phyloP scores from a whole-genome alignment of 2,113 vertebrate species.

The Oreamnos americanus region DNA sequence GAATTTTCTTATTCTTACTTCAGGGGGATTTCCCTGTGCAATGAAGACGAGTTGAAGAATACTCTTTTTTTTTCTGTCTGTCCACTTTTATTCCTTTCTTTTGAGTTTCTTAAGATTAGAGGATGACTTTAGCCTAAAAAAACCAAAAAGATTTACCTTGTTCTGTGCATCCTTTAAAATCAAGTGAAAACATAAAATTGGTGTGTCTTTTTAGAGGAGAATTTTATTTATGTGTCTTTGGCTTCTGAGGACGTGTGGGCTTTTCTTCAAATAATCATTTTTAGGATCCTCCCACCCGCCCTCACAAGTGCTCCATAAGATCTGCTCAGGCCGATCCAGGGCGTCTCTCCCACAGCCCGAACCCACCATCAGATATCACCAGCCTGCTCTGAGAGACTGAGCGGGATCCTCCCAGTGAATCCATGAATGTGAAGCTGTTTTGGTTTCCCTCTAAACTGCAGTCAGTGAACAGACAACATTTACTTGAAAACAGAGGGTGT shows the following conservation, averaged over 20 bases:
- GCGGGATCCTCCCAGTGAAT: neutral
- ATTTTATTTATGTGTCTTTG: neutral
- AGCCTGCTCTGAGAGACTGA: neutral
- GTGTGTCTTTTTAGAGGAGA: neutral
- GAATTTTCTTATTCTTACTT: slow-evolving; percentile 41
- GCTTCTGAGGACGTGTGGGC: neutral
- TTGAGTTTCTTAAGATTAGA: neutral
- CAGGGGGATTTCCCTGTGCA: slow-evolving; percentile 31
- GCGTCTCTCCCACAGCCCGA: neutral
- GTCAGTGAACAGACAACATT: neutral
- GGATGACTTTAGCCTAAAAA: neutral
- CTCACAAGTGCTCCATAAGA: neutral
- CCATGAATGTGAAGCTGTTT: neutral
- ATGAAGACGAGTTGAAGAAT: slow-evolving; percentile 48
- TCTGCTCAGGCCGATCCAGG: neutral
- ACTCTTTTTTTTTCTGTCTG: neutral
- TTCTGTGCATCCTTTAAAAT: neutral
- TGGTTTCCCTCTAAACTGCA: neutral
- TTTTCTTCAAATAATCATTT: slow-evolving; percentile 33
- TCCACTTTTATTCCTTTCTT: slow-evolving; percentile 11
- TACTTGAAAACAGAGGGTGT: neutral
- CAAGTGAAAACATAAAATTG: neutral
- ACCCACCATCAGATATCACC: neutral
- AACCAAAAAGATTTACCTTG: neutral
- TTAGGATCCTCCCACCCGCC: neutral